Evolutionary conservation across 2,797 vertebrate species (phyloP).

Genomic region (Lutjanus argentimaculatus): DNA sequence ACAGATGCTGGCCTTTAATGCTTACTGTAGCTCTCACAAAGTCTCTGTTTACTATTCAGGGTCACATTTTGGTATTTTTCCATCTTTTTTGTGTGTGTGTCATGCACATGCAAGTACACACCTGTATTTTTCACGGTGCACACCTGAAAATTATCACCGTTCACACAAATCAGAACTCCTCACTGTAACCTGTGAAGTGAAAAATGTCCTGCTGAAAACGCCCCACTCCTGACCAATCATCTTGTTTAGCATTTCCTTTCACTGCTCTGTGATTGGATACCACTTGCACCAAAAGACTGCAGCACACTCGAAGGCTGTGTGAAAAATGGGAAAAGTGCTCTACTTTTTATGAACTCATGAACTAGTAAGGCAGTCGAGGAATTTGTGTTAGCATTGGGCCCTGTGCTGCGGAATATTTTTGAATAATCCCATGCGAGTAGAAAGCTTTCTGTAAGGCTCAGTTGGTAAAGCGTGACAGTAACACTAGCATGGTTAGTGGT

Average conservation of each 20-base stretch:
- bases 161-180: slow-evolving; percentile 43
- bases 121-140: slow-evolving; percentile 39
- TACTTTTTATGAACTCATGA: slow-evolving; percentile 56
- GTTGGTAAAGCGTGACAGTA: slow-evolving; percentile 61
- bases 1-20: background rate
- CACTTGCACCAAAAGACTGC: slow-evolving; percentile 47
- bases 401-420: slow-evolving; percentile 68
- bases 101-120: background rate
- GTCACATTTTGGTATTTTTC: background rate
- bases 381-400: slow-evolving; percentile 51
- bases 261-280: slow-evolving; percentile 48
- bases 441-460: slow-evolving; percentile 49
- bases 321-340: slow-evolving; percentile 60
- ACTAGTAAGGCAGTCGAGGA: slow-evolving; percentile 49
- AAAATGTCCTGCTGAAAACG: slow-evolving; percentile 49
- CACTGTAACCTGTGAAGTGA: slow-evolving; percentile 45
- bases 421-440: slow-evolving; percentile 66
- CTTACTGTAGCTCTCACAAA: background rate
- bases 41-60: slow-evolving; percentile 24
- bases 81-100: slow-evolving; percentile 19
- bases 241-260: slow-evolving; percentile 67
- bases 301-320: slow-evolving; percentile 46
- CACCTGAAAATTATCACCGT: slow-evolving; percentile 38
- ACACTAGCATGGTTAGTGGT: slow-evolving; percentile 61
- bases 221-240: slow-evolving; percentile 36